phyloP scores from a whole-genome alignment of 2,888 invertebrate species.

The Nephrotoma appendiculata region DNA sequence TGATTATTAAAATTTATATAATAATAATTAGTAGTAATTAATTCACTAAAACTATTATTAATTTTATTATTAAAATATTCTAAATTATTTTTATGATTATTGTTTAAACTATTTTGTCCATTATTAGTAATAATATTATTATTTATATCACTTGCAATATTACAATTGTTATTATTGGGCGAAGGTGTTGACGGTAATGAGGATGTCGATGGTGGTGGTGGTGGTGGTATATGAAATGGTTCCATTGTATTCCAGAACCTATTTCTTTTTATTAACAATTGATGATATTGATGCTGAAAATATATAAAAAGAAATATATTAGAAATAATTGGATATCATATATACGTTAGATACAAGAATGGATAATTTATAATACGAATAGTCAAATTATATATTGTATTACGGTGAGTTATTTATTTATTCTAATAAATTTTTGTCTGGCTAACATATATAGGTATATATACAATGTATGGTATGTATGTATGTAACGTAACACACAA shows the following conservation, averaged over 20 bases:
- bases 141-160: background rate
- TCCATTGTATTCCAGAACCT: conserved; percentile 7
- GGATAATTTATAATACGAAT: background rate
- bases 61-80: background rate
- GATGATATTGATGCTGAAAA: background rate
- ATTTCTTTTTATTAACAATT: background rate
- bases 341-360: background rate
- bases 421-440: background rate
- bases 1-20: conserved; percentile 2
- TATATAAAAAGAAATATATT: background rate
- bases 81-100: background rate
- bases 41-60: background rate
- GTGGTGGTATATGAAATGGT: conserved; percentile 1
- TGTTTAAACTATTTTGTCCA: background rate
- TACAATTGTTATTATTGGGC: background rate
- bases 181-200: background rate
- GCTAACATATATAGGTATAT: background rate
- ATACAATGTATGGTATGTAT: background rate
- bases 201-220: background rate
- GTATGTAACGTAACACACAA: background rate
- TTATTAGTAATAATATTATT: background rate
- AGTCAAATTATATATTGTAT: background rate
- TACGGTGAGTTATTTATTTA: background rate
- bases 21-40: conserved; percentile 2
- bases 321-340: background rate